Percentiles rank a stretch among this genome's conserved stretches.
Conservation (phyloP, 2,888 invertebrate genomes). For the Phalera bucephala region DNA sequence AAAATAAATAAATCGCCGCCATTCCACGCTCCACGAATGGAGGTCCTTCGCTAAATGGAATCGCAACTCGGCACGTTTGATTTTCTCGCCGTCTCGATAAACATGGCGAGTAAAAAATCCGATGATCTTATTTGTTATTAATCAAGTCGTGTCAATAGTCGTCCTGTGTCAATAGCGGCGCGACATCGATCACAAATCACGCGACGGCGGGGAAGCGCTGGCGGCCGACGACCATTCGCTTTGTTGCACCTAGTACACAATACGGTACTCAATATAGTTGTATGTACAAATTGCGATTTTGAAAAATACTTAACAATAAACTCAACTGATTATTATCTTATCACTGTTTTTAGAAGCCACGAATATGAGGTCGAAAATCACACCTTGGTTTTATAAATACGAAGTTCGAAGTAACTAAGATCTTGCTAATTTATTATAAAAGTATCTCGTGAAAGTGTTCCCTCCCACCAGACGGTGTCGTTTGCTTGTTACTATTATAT, state of each 20-base stretch:
- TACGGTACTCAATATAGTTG: not conserved
- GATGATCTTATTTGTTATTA: constrained; percentile 27
- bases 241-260: constrained; percentile 1
- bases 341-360: too few relatives aligned
- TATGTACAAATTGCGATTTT: too few relatives aligned
- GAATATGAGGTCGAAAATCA: too few relatives aligned
- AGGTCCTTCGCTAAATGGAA: constrained; percentile 21
- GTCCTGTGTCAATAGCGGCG: constrained; percentile 20
- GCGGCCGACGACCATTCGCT: not conserved
- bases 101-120: constrained; percentile 10
- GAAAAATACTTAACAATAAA: too few relatives aligned
- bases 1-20: constrained; percentile 35
- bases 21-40: constrained; percentile 22
- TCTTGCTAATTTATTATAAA: too few relatives aligned
- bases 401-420: too few relatives aligned
- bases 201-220: constrained; percentile 1
- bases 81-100: constrained; percentile 17
- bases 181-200: constrained; percentile 14
- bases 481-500: too few relatives aligned
- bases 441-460: too few relatives aligned
- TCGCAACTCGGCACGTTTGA: constrained; percentile 16
- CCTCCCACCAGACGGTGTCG: too few relatives aligned
- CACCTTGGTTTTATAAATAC: too few relatives aligned
- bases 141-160: constrained; percentile 28
- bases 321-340: too few relatives aligned